Conservation (phyloP, 1,140 invertebrate species). For the Drosophila quadrilineata region DNA sequence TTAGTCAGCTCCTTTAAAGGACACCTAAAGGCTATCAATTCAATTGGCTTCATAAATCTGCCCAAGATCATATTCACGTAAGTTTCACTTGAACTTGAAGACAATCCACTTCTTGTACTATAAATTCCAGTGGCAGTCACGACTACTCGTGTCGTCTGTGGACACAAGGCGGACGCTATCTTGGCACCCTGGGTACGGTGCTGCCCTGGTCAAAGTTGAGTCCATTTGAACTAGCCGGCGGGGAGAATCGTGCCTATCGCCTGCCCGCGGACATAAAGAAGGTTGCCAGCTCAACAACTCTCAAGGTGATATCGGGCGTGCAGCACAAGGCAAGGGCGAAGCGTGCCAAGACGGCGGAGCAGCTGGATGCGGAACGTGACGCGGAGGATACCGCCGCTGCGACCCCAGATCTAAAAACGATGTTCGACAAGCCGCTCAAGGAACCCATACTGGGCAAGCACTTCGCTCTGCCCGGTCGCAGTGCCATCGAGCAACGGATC, state of each 20-base stretch:
- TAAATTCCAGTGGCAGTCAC: slow-evolving; percentile 84
- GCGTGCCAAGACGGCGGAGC: slow-evolving; percentile 34
- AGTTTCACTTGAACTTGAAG: too few species aligned
- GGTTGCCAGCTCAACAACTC: slow-evolving; percentile 86
- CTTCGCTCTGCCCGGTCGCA: slow-evolving; percentile 78
- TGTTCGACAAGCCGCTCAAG: slow-evolving; percentile 81
- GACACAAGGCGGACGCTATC: slow-evolving; percentile 86
- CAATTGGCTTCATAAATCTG: slow-evolving; percentile 84
- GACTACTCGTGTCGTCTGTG: slow-evolving; percentile 88
- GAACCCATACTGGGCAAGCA: slow-evolving; percentile 82
- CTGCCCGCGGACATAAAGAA: slow-evolving; percentile 86
- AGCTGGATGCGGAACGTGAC: slow-evolving; percentile 21
- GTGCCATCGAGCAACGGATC: slow-evolving; percentile 74
- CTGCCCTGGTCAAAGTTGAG: slow-evolving; percentile 83
- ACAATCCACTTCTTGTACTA: background rate
- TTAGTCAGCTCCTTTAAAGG: slow-evolving; percentile 86
- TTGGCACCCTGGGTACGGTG: slow-evolving; percentile 86
- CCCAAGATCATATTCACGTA: slow-evolving; percentile 85
- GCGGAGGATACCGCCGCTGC: background rate
- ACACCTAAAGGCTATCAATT: slow-evolving; percentile 84
- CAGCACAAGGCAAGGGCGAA: slow-evolving; percentile 21
- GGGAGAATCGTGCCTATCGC: slow-evolving; percentile 80
- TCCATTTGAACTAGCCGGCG: slow-evolving; percentile 78
- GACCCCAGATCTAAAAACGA: slow-evolving; percentile 74
- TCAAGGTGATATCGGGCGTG: slow-evolving; percentile 82